Evolutionary conservation across 1,140 invertebrate species (phyloP).

Genomic region (Hyles euphorbiae): DNA sequence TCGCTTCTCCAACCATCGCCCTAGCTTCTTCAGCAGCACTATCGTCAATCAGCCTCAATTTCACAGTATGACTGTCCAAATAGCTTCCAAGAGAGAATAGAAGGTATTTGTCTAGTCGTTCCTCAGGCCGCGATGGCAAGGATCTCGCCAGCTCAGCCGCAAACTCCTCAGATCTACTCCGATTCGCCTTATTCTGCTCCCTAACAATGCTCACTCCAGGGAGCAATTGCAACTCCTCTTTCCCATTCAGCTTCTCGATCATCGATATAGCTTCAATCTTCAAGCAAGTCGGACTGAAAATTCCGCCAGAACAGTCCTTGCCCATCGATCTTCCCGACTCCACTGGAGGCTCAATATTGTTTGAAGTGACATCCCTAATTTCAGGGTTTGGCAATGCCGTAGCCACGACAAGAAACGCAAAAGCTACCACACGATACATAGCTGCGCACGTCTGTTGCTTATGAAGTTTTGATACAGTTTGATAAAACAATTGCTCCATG

Average conservation of each 20-base stretch:
- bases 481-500: slow-evolving; percentile 51
- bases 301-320: slow-evolving; percentile 80
- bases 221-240: slow-evolving; percentile 79
- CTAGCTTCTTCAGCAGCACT: slow-evolving; percentile 77
- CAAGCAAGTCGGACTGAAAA: slow-evolving; percentile 85
- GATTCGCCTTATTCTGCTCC: slow-evolving; percentile 77
- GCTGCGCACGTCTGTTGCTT: slow-evolving; percentile 44
- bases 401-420: slow-evolving; percentile 29
- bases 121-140: slow-evolving; percentile 84
- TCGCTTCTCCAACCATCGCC: slow-evolving; percentile 58
- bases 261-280: slow-evolving; percentile 88
- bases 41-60: slow-evolving; percentile 82
- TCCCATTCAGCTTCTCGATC: slow-evolving; percentile 82
- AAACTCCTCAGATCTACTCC: slow-evolving; percentile 79
- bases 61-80: slow-evolving; percentile 83
- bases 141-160: slow-evolving; percentile 83
- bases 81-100: slow-evolving; percentile 82
- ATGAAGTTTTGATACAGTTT: slow-evolving; percentile 51
- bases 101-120: slow-evolving; percentile 85
- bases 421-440: slow-evolving; percentile 46
- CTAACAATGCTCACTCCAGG: slow-evolving; percentile 84
- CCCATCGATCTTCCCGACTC: slow-evolving; percentile 48
- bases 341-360: slow-evolving; percentile 33
- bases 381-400: slow-evolving; percentile 51
- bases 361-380: slow-evolving; percentile 13